Base-by-base conservation (phyloP, 2,888 invertebrate species). In the Phaonia tiefii region DNA sequence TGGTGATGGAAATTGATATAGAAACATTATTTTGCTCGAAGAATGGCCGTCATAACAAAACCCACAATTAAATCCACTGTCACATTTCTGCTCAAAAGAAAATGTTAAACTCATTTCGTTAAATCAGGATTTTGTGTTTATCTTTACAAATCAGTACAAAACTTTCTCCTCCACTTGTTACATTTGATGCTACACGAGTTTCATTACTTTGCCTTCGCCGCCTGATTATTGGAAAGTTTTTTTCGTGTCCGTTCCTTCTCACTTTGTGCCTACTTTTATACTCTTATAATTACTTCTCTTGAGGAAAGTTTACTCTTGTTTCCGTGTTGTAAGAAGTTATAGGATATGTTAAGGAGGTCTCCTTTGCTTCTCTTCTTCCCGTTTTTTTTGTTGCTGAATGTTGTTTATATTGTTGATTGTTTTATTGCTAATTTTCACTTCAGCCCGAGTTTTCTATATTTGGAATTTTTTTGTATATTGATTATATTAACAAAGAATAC, bases 281-380 rank as follows among this genome's bases (percentile, higher is more conserved):
- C 49, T n/a, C n/a, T 49, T 49, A 49, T 49, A 49, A 49, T 20
- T 49, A 80, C 69, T 49, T 70, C 31, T 56, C 42, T 46, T 56
- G 69, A 67, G 54, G 51, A 31, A 80, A 78, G 54, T 78, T 78
- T 44, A n/a, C 8, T 42, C 0, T 26, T 49, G 56, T 80, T 75
- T 75, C 63, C 60, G 63, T 75, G 65, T 46, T 67, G 44, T 26
- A 37, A 72, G 42, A 67, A 81, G 46, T 75, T 71, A 67, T 72
- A 75, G 81, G 78, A 78, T 81, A 78, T 78, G 81, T 75, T 81
- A 56, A 69, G 81, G 69, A n/a, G 17, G 37, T 58, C 17, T 67
- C 8, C 22, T 54, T 13, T 15, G 26, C 44, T 13, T 22, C 26
- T 13, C 11, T 11, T 56, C 10, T 22, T 56, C 26, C 11, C 42